Evolutionary conservation across 2,797 vertebrate species (phyloP).

Genomic region (Coreius guichenoti): DNA sequence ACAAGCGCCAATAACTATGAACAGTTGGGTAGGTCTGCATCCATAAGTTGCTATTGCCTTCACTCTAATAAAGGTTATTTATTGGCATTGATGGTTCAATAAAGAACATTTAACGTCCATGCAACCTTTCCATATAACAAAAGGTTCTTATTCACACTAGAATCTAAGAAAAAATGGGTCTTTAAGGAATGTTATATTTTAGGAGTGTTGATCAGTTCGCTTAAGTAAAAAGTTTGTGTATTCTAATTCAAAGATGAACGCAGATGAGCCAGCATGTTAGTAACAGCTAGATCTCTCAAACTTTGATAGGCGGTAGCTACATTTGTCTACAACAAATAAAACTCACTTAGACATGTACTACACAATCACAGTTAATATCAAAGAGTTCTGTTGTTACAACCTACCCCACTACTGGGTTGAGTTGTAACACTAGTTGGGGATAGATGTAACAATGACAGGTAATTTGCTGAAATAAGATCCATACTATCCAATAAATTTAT

Average conservation of each 20-base stretch:
- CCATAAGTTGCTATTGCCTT: not conserved
- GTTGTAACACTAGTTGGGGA: not conserved
- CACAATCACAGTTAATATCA: not conserved
- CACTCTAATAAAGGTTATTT: not conserved
- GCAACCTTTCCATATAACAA: not conserved
- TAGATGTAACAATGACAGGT: not conserved
- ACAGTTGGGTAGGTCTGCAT: constrained; percentile 82
- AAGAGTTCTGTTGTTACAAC: not conserved
- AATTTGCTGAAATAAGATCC: not conserved
- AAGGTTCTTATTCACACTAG: not conserved
- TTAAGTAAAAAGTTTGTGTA: not conserved
- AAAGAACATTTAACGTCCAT: not conserved
- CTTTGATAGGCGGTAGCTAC: not conserved
- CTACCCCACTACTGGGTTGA: not conserved
- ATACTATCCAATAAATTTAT: not conserved
- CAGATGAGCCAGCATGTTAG: no score
- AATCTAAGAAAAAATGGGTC: not conserved
- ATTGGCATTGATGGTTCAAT: not conserved
- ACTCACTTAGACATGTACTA: no score
- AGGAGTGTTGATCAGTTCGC: not conserved
- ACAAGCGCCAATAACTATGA: constrained; percentile 77
- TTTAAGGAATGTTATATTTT: not conserved
- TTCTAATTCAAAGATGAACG: no score
- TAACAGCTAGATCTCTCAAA: not conserved
- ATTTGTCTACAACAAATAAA: not conserved